phyloP scores from a whole-genome alignment of 2,113 vertebrate species.

The Chrysochloris asiatica region DNA sequence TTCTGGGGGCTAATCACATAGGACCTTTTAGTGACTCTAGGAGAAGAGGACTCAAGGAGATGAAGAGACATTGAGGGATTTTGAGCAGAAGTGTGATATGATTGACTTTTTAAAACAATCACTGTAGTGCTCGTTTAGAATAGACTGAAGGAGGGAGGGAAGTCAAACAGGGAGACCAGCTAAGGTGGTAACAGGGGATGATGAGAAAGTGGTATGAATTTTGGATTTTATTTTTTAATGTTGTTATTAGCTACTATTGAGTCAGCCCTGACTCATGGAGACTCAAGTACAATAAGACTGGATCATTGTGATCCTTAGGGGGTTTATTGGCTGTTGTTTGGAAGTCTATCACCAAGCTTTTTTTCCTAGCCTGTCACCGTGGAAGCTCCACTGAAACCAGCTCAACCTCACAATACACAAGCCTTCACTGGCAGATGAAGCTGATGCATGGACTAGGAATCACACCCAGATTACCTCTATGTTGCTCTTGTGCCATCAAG shows the following conservation, averaged over 20 bases:
- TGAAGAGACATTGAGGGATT: neutral
- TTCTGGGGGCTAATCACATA: fast-evolving
- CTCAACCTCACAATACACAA: neutral
- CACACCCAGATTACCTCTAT: neutral
- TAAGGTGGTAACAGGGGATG: neutral
- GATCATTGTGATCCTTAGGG: neutral
- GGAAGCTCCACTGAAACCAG: neutral
- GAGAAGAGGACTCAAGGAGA: neutral
- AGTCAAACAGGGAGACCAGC: neutral
- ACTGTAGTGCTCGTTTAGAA: neutral
- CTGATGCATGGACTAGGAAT: neutral
- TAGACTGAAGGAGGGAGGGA: neutral
- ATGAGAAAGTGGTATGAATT: neutral
- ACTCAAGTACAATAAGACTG: neutral
- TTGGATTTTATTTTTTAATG: neutral
- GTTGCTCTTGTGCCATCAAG: too few species aligned
- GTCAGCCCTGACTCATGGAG: neutral
- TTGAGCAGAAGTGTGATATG: neutral
- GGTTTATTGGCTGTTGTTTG: neutral
- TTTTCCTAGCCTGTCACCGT: neutral
- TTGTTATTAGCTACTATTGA: neutral
- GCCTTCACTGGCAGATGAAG: neutral
- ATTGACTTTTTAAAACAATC: neutral
- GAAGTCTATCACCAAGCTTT: neutral
- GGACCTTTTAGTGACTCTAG: neutral